Percentiles rank a stretch among this genome's conserved stretches.
Conservation (phyloP, 2,113 vertebrate genomes). For the Gambusia holbrooki region DNA sequence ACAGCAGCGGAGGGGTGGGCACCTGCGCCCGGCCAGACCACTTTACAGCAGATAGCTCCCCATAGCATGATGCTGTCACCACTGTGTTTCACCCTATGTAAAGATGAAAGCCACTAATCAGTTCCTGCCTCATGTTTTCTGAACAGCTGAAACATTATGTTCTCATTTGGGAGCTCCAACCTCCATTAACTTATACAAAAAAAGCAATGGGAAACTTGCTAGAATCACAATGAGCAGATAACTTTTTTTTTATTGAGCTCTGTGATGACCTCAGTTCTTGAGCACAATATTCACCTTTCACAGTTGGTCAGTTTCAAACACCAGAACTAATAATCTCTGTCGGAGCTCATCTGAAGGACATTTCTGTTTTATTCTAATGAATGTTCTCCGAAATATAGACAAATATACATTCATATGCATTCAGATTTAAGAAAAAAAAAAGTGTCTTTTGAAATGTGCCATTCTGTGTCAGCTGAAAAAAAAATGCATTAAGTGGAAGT, state of each 20-base stretch:
- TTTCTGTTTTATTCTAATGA: background rate
- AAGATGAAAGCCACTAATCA: too few relatives aligned
- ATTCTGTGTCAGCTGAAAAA: conserved; percentile 58
- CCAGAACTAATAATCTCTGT: background rate
- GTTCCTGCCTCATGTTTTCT: too few relatives aligned
- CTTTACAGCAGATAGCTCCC: too few relatives aligned
- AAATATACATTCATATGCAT: background rate
- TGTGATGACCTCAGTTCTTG: background rate
- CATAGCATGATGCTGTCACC: too few relatives aligned
- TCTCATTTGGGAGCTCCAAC: too few relatives aligned
- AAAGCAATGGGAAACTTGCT: background rate
- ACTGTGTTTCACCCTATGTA: too few relatives aligned
- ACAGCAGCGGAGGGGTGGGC: background rate
- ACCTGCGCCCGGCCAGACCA: too few relatives aligned
- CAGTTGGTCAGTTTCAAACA: background rate
- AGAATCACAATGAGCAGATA: background rate
- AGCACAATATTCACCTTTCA: background rate
- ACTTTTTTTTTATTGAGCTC: too few relatives aligned
- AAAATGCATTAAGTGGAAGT: conserved; percentile 42
- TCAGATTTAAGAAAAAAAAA: background rate
- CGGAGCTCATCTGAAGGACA: background rate
- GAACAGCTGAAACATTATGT: too few relatives aligned
- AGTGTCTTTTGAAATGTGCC: conserved; percentile 12
- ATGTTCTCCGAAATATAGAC: background rate
- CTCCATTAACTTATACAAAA: too few relatives aligned